Conservation (phyloP, 2,797 vertebrate species). For the Bovichtus variegatus region DNA sequence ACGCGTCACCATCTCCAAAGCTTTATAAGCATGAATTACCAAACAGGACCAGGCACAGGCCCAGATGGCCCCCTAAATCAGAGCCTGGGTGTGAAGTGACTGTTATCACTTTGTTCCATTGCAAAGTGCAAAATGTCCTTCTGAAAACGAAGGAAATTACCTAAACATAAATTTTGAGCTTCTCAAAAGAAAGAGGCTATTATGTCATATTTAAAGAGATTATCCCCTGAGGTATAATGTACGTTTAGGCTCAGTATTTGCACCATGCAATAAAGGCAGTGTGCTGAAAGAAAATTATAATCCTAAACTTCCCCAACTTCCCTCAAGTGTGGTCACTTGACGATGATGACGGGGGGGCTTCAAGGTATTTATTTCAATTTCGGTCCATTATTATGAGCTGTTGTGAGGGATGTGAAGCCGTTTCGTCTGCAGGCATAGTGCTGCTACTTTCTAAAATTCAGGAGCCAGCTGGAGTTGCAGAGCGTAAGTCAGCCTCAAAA, state of each 20-base stretch:
- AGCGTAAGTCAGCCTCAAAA: constrained; percentile 13
- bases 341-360: neutral
- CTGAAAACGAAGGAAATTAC: too few species aligned
- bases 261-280: neutral
- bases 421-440: neutral
- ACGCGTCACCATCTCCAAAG: too few species aligned
- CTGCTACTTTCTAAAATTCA: constrained; percentile 6
- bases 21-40: too few species aligned
- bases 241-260: neutral
- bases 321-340: neutral
- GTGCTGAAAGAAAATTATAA: neutral
- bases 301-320: neutral
- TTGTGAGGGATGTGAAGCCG: neutral
- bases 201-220: too few species aligned
- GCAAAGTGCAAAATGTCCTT: too few species aligned
- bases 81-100: too few species aligned
- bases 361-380: neutral
- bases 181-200: too few species aligned
- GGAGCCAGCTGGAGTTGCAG: constrained; percentile 37
- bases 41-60: too few species aligned
- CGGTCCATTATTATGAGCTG: neutral
- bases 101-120: too few species aligned
- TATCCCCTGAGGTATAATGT: neutral
- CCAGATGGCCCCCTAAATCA: too few species aligned
- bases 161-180: too few species aligned